Evolutionary conservation across 2,113 vertebrate species (phyloP).

Genomic region (Willisornis vidua): DNA sequence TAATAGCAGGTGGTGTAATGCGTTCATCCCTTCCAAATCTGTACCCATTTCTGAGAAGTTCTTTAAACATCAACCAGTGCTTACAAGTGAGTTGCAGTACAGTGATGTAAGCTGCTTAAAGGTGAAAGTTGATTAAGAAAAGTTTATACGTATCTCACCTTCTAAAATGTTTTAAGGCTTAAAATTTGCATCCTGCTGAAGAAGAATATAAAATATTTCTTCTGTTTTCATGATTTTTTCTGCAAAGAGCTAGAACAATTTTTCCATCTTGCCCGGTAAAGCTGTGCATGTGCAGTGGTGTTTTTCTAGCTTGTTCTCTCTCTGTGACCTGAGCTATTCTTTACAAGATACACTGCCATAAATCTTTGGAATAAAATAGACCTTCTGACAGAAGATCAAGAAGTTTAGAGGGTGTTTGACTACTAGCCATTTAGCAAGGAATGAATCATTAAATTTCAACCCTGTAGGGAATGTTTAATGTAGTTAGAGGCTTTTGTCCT

Average conservation of each 20-base stretch:
- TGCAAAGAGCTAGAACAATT: not conserved
- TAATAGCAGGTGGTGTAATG: not conserved
- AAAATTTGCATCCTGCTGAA: not conserved
- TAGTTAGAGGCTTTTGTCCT: conserved; percentile 7
- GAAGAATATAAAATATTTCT: not conserved
- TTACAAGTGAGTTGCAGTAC: not conserved
- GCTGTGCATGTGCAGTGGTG: not conserved
- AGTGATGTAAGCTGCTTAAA: not conserved
- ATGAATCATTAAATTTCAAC: conserved; percentile 32
- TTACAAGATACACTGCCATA: not conserved
- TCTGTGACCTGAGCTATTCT: not conserved
- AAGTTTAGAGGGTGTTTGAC: not conserved
- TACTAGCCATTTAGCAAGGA: conserved; percentile 7
- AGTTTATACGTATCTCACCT: not conserved
- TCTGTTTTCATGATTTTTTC: not conserved
- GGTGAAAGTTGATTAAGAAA: not conserved
- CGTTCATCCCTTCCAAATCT: not conserved
- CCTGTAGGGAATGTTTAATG: not conserved
- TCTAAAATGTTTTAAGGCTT: not conserved
- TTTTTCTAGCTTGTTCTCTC: not conserved
- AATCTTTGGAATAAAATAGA: conserved; percentile 19
- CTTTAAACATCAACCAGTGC: not conserved
- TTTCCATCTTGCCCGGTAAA: not conserved
- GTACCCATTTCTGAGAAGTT: not conserved
- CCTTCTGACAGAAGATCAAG: conserved; percentile 43